Evolutionary conservation across 1,140 invertebrate genomes (phyloP).

Genomic region (Rhynchophorus ferrugineus): DNA sequence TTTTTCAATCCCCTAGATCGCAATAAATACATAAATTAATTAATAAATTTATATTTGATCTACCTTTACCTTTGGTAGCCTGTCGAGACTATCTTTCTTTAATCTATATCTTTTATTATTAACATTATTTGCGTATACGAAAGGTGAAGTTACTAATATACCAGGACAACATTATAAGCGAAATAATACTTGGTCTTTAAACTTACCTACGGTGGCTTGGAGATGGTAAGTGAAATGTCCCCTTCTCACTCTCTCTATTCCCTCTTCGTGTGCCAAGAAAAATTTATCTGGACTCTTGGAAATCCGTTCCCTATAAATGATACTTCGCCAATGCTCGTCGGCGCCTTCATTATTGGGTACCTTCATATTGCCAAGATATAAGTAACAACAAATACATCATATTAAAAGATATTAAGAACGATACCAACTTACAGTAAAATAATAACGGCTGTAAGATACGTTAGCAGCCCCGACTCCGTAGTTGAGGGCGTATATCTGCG

Average conservation of each 20-base stretch:
- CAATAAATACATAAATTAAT: too few relatives aligned
- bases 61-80: too few relatives aligned
- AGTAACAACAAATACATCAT: background rate
- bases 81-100: too few relatives aligned
- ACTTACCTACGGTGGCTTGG: constrained; percentile 1
- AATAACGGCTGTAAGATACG: constrained; percentile 20
- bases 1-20: too few relatives aligned
- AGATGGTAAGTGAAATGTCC: background rate
- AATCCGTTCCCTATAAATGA: background rate
- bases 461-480: constrained; percentile 18
- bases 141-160: too few relatives aligned
- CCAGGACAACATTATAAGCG: too few relatives aligned
- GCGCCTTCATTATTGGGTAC: constrained; percentile 1
- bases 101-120: too few relatives aligned
- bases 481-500: constrained; percentile 18
- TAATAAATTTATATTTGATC: too few relatives aligned
- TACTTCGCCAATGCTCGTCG: constrained; percentile 3
- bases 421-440: constrained; percentile 32
- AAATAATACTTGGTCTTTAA: too few relatives aligned
- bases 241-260: background rate
- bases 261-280: background rate
- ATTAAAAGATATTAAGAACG: background rate
- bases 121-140: too few relatives aligned
- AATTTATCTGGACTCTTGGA: background rate
- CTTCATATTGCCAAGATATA: background rate